Conservation (phyloP, 2,888 invertebrate species). For the Dione juno region DNA sequence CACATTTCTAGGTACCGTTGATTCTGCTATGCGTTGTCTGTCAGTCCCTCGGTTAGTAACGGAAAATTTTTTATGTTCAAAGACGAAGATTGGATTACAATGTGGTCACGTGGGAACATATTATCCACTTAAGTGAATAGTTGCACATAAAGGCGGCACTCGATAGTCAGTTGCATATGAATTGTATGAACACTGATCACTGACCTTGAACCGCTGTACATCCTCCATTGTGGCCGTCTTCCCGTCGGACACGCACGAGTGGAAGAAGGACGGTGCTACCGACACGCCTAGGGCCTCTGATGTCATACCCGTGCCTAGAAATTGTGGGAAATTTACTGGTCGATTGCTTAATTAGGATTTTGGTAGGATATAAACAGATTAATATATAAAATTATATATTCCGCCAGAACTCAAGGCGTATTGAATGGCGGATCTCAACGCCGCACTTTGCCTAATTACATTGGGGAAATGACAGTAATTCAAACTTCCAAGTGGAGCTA, state of each 20-base stretch:
- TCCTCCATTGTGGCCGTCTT: slow-evolving; percentile 98
- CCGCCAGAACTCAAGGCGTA: no score
- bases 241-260: slow-evolving; percentile 97
- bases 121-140: slow-evolving; percentile 43
- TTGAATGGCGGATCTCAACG: background rate
- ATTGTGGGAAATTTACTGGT: slow-evolving; percentile 33
- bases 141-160: slow-evolving; percentile 25
- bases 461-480: no score
- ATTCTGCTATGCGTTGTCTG: background rate
- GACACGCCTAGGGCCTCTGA: slow-evolving; percentile 97
- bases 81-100: slow-evolving; percentile 17
- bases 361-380: background rate
- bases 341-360: background rate
- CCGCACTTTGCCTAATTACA: background rate
- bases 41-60: background rate
- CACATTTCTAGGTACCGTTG: background rate
- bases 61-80: background rate
- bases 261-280: slow-evolving; percentile 97
- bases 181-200: slow-evolving; percentile 75
- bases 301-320: slow-evolving; percentile 93
- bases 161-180: slow-evolving; percentile 28
- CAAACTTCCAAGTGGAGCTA: no score
- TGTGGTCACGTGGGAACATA: slow-evolving; percentile 34
- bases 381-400: no score
- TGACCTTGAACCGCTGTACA: slow-evolving; percentile 95